Evolutionary conservation across 1,140 invertebrate genomes (phyloP).

Genomic region (Macrobrachium rosenbergii): DNA sequence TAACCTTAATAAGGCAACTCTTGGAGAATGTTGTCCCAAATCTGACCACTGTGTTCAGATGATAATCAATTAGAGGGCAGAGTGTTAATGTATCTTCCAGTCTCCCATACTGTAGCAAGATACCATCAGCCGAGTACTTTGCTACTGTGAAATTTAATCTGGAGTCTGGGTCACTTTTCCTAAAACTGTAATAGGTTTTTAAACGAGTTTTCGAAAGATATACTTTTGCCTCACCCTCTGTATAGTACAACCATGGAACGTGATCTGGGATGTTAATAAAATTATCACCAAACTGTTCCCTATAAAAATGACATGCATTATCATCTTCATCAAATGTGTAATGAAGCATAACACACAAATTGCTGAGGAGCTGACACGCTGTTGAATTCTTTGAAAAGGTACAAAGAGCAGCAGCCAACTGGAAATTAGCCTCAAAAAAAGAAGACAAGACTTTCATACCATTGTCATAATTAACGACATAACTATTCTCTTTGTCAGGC

Average conservation of each 20-base stretch:
- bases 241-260: conserved; percentile 76
- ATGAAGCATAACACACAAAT: conserved; percentile 79
- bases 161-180: conserved; percentile 71
- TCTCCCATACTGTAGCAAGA: conserved; percentile 62
- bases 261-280: conserved; percentile 68
- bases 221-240: conserved; percentile 71
- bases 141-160: conserved; percentile 71
- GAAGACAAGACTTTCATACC: conserved; percentile 70
- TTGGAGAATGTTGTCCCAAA: conserved; percentile 75
- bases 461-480: conserved; percentile 70
- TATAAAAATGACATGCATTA: conserved; percentile 71
- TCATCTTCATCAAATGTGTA: conserved; percentile 72
- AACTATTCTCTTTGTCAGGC: conserved; percentile 69
- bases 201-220: conserved; percentile 74
- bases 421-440: conserved; percentile 73
- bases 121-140: conserved; percentile 67
- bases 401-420: conserved; percentile 73
- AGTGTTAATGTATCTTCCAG: conserved; percentile 70
- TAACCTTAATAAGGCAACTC: conserved; percentile 73
- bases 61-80: conserved; percentile 72
- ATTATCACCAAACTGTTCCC: conserved; percentile 70
- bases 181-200: conserved; percentile 73
- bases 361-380: conserved; percentile 79
- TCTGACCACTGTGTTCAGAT: conserved; percentile 73
- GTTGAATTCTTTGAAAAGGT: conserved; percentile 72